Base-by-base conservation (phyloP, 1,140 invertebrate genomes). In the Drosophila erecta region DNA sequence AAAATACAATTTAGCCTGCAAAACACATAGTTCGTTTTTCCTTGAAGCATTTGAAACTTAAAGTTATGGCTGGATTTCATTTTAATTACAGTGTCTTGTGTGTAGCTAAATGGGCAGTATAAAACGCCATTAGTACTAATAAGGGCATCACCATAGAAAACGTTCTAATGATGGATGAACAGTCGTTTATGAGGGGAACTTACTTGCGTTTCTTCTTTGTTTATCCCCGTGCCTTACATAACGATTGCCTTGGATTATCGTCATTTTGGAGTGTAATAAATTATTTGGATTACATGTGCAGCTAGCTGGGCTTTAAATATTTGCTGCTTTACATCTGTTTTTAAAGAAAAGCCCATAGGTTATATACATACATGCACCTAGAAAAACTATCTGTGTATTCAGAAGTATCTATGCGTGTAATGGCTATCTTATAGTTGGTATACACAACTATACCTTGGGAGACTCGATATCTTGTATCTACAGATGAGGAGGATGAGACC, bases 211-310 rank as follows among this genome's bases (percentile, higher is more conserved):
- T 41, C 41, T 22, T 20, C 12, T 41, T 58, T 15, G 46, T 22
- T 43, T 35, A 30, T 30, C 27, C 4, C 4, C 22, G 8, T n/a
- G 3, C 4, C 14, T 14, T n/a, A 3, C 24, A 2, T 8, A 24
- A 33, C 12, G 37, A 64, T 46, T 43, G 30, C 35, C 12, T 64
- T 27, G n/a, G 27, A 50, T 44, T 6, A 20, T 4, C 17, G 4
- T 46, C 12, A 30, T 47, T 35, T 33, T 55, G n/a, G 17, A 10
- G 14, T n/a, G 20, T 47, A 38, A 70, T 30, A 57, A 70, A 70
- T 70, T 20, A 56, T 10, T 15, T 17, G 50, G 64, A 70, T 70
- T 70, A 70, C n/a, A 6, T 44, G 33, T 24, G 51, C 64, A 70
- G 51, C 64, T 57, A 43, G 12, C 17, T 33, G n/a, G 17, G 22